Conservation (phyloP, 2,113 vertebrate genomes). For the Halichoerus grypus region DNA sequence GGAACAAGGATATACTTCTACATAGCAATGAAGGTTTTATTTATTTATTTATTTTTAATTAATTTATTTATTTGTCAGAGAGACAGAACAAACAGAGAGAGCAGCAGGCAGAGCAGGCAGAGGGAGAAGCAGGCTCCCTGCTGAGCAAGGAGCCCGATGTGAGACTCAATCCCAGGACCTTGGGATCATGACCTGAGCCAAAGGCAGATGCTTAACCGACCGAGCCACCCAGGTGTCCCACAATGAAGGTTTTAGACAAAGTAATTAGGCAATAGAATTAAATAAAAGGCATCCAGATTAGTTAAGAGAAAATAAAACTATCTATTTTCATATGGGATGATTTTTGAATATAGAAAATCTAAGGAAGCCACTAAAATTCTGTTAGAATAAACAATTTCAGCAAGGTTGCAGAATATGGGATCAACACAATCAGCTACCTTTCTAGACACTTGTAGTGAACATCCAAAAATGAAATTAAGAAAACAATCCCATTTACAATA, state of each 20-base stretch:
- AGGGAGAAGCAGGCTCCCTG: no score
- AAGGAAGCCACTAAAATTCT: neutral
- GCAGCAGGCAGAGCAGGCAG: no score
- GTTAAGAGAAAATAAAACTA: neutral
- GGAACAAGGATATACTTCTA: neutral
- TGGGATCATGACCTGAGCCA: no score
- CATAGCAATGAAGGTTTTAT: neutral
- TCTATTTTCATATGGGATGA: neutral
- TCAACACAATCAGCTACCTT: neutral
- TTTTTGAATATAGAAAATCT: neutral
- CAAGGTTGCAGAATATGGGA: neutral
- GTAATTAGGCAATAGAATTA: neutral
- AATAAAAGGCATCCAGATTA: neutral
- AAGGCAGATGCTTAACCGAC: no score
- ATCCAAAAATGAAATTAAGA: neutral
- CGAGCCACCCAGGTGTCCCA: no score
- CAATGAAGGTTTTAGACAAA: neutral
- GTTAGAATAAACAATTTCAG: neutral
- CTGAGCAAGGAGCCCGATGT: no score
- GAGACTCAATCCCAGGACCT: no score
- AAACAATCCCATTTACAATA: neutral
- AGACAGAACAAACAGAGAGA: no score
- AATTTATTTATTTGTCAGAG: no score
- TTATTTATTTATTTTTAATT: no score
- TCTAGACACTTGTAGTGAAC: neutral